These are phyloP conservation scores for Numenius phaeopus DNA, from an alignment of 2,797 vertebrate species.

Conservation along the genomic window DNA sequence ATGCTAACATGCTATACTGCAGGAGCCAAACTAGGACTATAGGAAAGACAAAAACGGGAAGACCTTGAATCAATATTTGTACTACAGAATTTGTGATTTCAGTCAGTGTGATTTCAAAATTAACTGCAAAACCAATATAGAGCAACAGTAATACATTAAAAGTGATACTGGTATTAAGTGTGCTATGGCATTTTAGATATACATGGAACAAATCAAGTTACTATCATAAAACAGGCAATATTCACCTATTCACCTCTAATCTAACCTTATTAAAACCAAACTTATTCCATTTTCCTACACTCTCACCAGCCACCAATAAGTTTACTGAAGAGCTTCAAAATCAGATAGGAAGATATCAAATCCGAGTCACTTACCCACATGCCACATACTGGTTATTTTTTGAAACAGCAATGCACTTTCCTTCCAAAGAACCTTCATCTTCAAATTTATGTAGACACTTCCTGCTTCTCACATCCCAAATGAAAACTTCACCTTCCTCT, in stretches of 20 bases:
- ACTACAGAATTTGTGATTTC: not conserved
- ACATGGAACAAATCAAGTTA: not conserved
- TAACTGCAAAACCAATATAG: not conserved
- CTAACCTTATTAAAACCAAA: not conserved
- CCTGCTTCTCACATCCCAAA: conserved; percentile 85
- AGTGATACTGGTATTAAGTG: not conserved
- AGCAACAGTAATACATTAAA: not conserved
- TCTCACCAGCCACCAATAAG: not conserved
- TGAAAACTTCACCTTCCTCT: conserved; percentile 83
- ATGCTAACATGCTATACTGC: not conserved
- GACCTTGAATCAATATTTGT: not conserved
- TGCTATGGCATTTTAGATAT: not conserved
- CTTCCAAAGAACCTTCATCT: conserved; percentile 83
- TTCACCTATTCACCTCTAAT: not conserved
- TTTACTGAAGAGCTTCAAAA: not conserved
- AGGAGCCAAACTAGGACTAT: not conserved
- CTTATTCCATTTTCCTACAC: not conserved
- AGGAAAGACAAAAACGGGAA: not conserved
- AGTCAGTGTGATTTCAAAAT: not conserved
- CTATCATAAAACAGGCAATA: not conserved
- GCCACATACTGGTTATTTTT: conserved; percentile 83
- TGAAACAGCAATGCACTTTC: conserved; percentile 80
- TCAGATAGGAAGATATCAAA: not conserved
- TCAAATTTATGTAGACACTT: conserved; percentile 81
- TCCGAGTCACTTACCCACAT: conserved; percentile 81